Evolutionary conservation across 2,797 vertebrate genomes (phyloP), one percentile per base, ranked within the genome.

Genomic region (Notolepis coatsorum): DNA sequence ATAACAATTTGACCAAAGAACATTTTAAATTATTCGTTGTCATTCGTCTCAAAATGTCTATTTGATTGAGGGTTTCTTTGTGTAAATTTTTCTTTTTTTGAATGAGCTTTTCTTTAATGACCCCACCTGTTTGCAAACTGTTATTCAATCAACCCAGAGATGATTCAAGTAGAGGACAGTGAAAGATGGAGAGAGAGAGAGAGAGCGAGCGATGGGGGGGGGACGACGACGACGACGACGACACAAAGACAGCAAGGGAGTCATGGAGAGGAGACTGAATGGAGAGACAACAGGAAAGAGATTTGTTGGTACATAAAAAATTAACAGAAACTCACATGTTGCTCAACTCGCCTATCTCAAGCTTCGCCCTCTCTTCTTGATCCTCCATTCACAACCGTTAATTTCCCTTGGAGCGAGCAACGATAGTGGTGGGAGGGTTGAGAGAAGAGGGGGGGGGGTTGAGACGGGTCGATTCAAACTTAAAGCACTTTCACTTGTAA

Each of bases 121-220:
- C 1, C 10, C 65, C 71, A 82, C 56, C 58, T 1, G 52, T 75
- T 77, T 59, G 53, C 30, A 54, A 65, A 68, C 65, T 48, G 50
- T 51, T 45, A 65, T 45, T 77, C 31, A 65, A 68, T 82, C 66
- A 82, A 79, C 65, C 73, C 75, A 87, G 75, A 90, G 69, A 71
- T 61, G 68, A 46, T 87, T 90, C 82, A 90, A 88, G 86, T 81
- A 53, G 33, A 63, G 21, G 28, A 51, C 13, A 38, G 37, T 7
- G 80, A 70, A 80, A 18, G 49, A 75, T 9, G 43, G 15, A 18
- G 43, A 58, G 23, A 37, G 28, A 37, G 33, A 20, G 47, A 49
- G 27, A 66, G 54, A 71, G 60, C 71, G 23, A 68, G 23, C 68
- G 18, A 52, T 17, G 48, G n/a, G n/a, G n/a, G n/a, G n/a, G n/a